These are phyloP conservation scores for Meloidogyne floridensis DNA, from an alignment of 1,140 invertebrate genomes.

Conservation along the genomic window DNA sequence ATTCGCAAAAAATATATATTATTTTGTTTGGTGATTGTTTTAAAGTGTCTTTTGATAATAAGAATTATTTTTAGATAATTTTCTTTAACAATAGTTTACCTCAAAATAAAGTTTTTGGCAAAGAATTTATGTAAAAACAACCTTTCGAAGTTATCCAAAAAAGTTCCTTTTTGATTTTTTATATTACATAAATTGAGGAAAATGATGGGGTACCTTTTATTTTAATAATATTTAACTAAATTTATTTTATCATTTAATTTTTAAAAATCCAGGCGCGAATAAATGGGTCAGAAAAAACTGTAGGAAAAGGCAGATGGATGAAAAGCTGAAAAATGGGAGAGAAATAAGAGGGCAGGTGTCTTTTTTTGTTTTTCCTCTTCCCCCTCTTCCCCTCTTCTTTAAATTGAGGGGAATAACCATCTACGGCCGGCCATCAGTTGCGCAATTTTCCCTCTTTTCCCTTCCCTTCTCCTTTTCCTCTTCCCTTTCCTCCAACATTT, in stretches of 20 bases:
- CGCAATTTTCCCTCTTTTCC: background rate
- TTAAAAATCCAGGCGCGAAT: background rate
- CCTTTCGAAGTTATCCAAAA: too few species aligned
- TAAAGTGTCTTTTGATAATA: background rate
- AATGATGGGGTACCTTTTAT: too few species aligned
- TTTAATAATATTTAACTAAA: too few species aligned
- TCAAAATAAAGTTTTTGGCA: too few species aligned
- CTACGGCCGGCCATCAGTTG: constrained; percentile 7
- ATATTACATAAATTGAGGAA: too few species aligned
- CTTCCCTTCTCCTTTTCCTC: background rate
- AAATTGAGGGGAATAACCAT: constrained; percentile 7
- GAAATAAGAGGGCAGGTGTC: background rate
- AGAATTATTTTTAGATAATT: too few species aligned
- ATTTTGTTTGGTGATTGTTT: background rate
- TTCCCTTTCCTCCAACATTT: constrained; percentile 8
- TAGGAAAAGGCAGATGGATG: background rate
- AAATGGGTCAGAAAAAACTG: background rate
- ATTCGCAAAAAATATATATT: constrained; percentile 1
- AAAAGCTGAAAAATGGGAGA: background rate
- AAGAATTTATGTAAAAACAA: too few species aligned
- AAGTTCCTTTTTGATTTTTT: too few species aligned
- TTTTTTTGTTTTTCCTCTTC: background rate
- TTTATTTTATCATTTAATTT: too few species aligned
- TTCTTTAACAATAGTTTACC: too few species aligned
- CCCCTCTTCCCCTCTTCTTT: background rate